Evolutionary conservation across 2,113 vertebrate species (phyloP), one percentile per base, ranked within the genome.

Genomic region (human (Homo sapiens)): DNA sequence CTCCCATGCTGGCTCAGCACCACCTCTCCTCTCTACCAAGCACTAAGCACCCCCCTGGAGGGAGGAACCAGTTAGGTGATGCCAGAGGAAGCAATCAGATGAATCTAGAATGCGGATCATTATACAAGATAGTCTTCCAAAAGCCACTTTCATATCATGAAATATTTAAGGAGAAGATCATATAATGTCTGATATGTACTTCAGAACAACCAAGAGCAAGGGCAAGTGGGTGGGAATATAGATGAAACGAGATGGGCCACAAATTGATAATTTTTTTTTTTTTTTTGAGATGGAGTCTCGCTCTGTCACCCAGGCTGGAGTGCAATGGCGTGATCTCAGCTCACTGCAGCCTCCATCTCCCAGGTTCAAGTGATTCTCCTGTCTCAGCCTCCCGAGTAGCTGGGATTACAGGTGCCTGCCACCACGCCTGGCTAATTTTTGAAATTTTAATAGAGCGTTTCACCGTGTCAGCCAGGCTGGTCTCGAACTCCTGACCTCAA

Each of bases 131-230:
- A 50, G 78, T 92, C 43, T 79, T 92, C 57, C 64, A 61, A 86
- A 66, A 83, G 75, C 87, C 45, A 79, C n/a, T 76, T 61, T 93
- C n/a, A 70, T 80, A 75, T 68, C 55, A 45, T 64, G 45, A 93
- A 76, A 83, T 94, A 64, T 73, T 87, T 93, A 78, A 72, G 43
- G 27, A 79, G 32, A 35, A 78, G 38, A 80, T 79, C 35, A 79
- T 93, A 83, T 35, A 72, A 79, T 75, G 30, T 88, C 78, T 89
- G 72, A 88, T 91, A 52, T 50, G 87, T 89, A 76, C 64, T 96
- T 96, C 59, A 95, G 68, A 84, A 85, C 57, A 68, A 68, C n/a
- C 61, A 84, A 35, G 73, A 70, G 6, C 20, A 76, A 43, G 48
- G 25, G 38, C 73, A 73, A 66, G 11, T 38, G 18, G 25, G 30